A percentile compares a stretch with the other conserved stretches of the same genome.
Conservation (phyloP, 2,113 vertebrate species). For the Brachyistius frenatus region DNA sequence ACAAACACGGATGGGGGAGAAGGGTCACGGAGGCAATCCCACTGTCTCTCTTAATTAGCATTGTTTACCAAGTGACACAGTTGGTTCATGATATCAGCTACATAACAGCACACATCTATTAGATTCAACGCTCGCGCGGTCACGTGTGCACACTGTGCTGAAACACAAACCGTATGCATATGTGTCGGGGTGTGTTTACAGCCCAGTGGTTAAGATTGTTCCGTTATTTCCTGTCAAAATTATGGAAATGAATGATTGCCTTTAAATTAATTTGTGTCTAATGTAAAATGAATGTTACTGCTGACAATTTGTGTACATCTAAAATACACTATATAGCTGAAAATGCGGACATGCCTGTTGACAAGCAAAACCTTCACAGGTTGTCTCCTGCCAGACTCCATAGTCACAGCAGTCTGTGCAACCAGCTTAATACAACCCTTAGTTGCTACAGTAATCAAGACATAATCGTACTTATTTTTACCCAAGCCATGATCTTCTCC, state of each 20-base stretch:
- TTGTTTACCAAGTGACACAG: constrained; percentile 82
- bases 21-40: constrained; percentile 74
- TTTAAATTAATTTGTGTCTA: constrained; percentile 1
- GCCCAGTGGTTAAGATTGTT: too few species aligned
- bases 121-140: constrained; percentile 3
- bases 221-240: not conserved
- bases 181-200: not conserved
- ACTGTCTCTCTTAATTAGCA: constrained; percentile 83
- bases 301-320: not conserved
- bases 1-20: constrained; percentile 67
- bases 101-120: constrained; percentile 27
- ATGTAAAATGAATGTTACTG: not conserved
- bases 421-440: too few species aligned
- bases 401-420: too few species aligned
- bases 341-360: too few species aligned
- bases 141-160: not conserved
- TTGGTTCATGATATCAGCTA: constrained; percentile 44
- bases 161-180: constrained; percentile 23
- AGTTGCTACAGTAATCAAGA: too few species aligned
- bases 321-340: too few species aligned
- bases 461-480: too few species aligned
- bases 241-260: constrained; percentile 7
- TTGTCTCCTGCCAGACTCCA: too few species aligned
- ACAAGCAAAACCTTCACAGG: too few species aligned
- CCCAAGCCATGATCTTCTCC: too few species aligned